A percentile compares a stretch with the other conserved stretches of the same genome.
These are phyloP conservation scores for Apodemus agrarius DNA, from an alignment of 2,797 vertebrate genomes.

Conservation along the genomic window DNA sequence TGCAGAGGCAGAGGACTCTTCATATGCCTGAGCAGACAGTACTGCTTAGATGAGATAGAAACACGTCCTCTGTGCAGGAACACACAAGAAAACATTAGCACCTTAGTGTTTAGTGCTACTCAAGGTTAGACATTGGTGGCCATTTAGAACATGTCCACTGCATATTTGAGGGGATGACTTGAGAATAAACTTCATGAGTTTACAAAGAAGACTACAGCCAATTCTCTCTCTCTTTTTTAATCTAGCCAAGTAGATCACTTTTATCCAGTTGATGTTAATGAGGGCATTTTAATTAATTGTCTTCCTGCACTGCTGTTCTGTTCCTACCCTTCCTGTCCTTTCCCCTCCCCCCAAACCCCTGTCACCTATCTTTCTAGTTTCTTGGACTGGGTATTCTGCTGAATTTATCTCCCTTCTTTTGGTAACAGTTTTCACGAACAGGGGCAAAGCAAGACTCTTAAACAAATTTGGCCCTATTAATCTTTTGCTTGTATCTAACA, in stretches of 20 bases:
- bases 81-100: neutral
- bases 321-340: neutral
- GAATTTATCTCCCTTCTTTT: neutral
- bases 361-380: neutral
- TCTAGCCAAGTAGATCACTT: neutral
- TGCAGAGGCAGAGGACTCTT: neutral
- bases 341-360: neutral
- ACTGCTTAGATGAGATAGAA: neutral
- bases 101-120: neutral
- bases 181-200: slow-evolving; percentile 13
- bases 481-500: slow-evolving; percentile 31
- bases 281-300: neutral
- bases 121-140: neutral
- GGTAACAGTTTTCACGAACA: neutral
- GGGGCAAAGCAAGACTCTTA: neutral
- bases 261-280: neutral
- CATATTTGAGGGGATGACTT: neutral
- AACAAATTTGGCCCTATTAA: neutral
- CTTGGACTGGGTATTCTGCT: neutral
- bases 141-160: neutral
- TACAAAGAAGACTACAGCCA: neutral
- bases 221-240: neutral
- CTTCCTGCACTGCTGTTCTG: neutral
- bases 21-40: too few relatives aligned
- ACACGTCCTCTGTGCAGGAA: neutral